These are phyloP conservation scores for Eurosta solidaginis DNA, from an alignment of 1,140 invertebrate species.

Conservation along the genomic window DNA sequence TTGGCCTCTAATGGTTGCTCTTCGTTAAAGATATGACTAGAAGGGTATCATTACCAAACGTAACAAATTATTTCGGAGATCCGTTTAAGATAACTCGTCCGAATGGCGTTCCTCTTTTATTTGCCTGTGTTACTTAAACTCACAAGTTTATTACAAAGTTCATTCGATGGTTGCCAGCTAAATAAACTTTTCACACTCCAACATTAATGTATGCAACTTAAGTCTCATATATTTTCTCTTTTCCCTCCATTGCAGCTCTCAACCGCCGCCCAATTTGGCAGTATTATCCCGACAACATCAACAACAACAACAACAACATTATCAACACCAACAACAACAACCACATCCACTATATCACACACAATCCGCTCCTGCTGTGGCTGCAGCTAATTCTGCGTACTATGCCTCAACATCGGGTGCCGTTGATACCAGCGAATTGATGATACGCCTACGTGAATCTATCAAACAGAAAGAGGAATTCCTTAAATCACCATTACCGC, in stretches of 20 bases:
- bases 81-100: too few relatives aligned
- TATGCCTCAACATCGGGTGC: conserved; percentile 32
- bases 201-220: too few relatives aligned
- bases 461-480: conserved; percentile 88
- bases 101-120: too few relatives aligned
- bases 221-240: neutral
- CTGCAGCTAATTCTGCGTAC: conserved; percentile 15
- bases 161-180: neutral
- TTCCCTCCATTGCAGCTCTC: conserved; percentile 42
- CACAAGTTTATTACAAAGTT: neutral
- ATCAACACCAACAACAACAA: conserved; percentile 35
- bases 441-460: conserved; percentile 70
- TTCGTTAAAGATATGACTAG: too few relatives aligned
- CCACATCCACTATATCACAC: conserved; percentile 17
- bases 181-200: neutral
- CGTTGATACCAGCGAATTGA: conserved; percentile 53
- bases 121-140: neutral
- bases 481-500: conserved; percentile 69
- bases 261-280: conserved; percentile 56
- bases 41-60: too few relatives aligned
- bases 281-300: conserved; percentile 51
- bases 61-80: too few relatives aligned
- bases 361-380: conserved; percentile 22
- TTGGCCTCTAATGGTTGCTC: too few relatives aligned
- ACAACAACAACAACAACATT: conserved; percentile 40